These are phyloP conservation scores for Nixonia krombeini DNA, from an alignment of 1,140 invertebrate genomes.

Conservation along the genomic window DNA sequence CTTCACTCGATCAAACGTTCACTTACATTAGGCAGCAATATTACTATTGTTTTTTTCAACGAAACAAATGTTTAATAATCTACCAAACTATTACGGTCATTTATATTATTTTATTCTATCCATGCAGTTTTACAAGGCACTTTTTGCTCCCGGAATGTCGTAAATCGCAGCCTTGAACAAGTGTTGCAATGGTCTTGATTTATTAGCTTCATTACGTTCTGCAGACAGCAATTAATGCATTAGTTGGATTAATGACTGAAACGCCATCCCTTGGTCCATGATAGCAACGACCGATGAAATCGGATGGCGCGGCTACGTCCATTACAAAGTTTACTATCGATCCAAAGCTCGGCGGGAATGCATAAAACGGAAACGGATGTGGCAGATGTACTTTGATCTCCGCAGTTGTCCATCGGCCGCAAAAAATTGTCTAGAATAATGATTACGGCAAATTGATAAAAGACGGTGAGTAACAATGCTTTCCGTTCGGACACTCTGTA, in stretches of 20 bases:
- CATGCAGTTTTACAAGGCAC: no score
- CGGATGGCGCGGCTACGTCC: constrained; percentile 8
- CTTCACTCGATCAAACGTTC: no score
- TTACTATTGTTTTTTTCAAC: no score
- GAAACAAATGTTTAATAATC: no score
- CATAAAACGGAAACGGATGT: constrained; percentile 40
- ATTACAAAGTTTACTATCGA: constrained; percentile 6
- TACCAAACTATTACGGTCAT: no score
- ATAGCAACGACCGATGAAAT: constrained; percentile 44
- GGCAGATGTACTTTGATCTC: constrained; percentile 29
- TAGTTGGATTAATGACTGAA: constrained; percentile 12
- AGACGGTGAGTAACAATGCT: neutral
- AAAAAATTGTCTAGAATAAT: constrained; percentile 25
- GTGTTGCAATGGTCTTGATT: constrained; percentile 1
- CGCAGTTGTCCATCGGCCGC: constrained; percentile 15
- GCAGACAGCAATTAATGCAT: constrained; percentile 8
- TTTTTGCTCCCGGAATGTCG: no score
- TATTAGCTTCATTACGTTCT: constrained; percentile 6
- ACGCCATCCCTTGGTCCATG: constrained; percentile 13
- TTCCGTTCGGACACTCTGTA: no score
- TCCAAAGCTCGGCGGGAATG: constrained; percentile 4
- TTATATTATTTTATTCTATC: no score
- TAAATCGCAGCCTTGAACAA: constrained; percentile 3
- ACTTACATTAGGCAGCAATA: no score
- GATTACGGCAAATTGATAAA: constrained; percentile 5